phyloP scores from a whole-genome alignment of 2,888 invertebrate genomes.

The Erebia epiphron region DNA sequence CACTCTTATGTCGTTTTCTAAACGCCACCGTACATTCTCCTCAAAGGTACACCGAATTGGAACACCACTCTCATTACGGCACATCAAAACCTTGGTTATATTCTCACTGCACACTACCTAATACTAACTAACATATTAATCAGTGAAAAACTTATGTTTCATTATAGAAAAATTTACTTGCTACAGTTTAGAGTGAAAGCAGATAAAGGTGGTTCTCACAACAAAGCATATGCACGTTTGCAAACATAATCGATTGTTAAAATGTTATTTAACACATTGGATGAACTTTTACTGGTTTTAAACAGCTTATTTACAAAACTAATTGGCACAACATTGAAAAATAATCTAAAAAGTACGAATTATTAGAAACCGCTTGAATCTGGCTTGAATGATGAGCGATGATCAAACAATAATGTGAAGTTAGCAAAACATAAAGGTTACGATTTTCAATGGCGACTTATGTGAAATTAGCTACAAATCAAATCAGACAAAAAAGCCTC shows the following conservation, averaged over 20 bases:
- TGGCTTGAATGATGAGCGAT: slow-evolving; percentile 79
- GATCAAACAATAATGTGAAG: slow-evolving; percentile 74
- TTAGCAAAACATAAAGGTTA: slow-evolving; percentile 52
- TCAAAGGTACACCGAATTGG: slow-evolving; percentile 63
- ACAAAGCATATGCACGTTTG: slow-evolving; percentile 81
- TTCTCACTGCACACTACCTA: slow-evolving; percentile 43
- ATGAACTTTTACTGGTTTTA: slow-evolving; percentile 51
- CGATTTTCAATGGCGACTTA: slow-evolving; percentile 56
- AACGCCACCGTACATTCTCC: slow-evolving; percentile 80
- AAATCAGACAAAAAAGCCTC: neutral
- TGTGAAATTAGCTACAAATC: slow-evolving; percentile 30
- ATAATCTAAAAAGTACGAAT: slow-evolving; percentile 64
- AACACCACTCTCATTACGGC: slow-evolving; percentile 74
- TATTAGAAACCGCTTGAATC: slow-evolving; percentile 77
- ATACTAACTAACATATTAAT: slow-evolving; percentile 57
- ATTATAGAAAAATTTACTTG: slow-evolving; percentile 76
- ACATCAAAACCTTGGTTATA: slow-evolving; percentile 60
- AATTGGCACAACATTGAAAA: slow-evolving; percentile 70
- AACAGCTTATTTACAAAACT: slow-evolving; percentile 58
- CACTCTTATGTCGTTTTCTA: slow-evolving; percentile 71
- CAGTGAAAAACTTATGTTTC: slow-evolving; percentile 69
- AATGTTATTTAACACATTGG: slow-evolving; percentile 54
- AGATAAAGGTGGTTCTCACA: slow-evolving; percentile 83
- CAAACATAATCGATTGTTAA: slow-evolving; percentile 62
- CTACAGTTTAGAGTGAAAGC: slow-evolving; percentile 76